Percentiles rank a stretch among this genome's conserved stretches.
Conservation (phyloP, 1,140 invertebrate genomes). For the Scaptomyza montana region DNA sequence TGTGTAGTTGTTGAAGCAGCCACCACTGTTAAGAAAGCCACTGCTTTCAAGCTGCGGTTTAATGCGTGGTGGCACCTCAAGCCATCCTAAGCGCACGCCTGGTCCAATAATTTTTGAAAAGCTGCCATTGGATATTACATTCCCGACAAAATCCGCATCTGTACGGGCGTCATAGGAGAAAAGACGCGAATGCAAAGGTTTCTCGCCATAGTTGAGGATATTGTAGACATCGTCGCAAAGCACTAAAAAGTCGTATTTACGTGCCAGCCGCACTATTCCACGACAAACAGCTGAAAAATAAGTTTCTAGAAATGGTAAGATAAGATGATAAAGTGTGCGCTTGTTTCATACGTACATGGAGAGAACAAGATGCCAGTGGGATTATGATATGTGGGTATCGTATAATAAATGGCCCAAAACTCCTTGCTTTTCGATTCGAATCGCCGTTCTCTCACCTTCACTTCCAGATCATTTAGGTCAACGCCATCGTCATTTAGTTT, state of each 20-base stretch:
- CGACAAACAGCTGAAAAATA: conserved; percentile 83
- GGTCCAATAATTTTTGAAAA: conserved; percentile 89
- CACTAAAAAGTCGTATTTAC: conserved; percentile 86
- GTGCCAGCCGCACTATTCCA: conserved; percentile 85
- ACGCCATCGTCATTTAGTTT: conserved; percentile 85
- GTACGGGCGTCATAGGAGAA: conserved; percentile 85
- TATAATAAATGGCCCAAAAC: conserved; percentile 87
- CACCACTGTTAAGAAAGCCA: conserved; percentile 86
- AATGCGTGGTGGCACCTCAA: conserved; percentile 85
- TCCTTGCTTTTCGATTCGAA: conserved; percentile 84
- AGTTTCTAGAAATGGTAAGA: conserved; percentile 10
- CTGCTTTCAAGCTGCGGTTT: conserved; percentile 84
- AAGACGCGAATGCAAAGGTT: conserved; percentile 84
- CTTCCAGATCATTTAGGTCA: conserved; percentile 84
- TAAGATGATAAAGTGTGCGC: neutral
- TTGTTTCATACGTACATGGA: conserved; percentile 79
- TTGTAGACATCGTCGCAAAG: conserved; percentile 89
- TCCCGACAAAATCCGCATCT: conserved; percentile 84
- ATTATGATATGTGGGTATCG: conserved; percentile 88
- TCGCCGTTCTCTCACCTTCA: conserved; percentile 61
- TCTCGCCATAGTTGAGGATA: conserved; percentile 85
- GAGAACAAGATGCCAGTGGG: conserved; percentile 86
- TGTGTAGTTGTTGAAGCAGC: conserved; percentile 87
- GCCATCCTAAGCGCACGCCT: conserved; percentile 87
- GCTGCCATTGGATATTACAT: conserved; percentile 88